phyloP scores from a whole-genome alignment of 1,140 invertebrate species.

The Brachionus manjavacas region DNA sequence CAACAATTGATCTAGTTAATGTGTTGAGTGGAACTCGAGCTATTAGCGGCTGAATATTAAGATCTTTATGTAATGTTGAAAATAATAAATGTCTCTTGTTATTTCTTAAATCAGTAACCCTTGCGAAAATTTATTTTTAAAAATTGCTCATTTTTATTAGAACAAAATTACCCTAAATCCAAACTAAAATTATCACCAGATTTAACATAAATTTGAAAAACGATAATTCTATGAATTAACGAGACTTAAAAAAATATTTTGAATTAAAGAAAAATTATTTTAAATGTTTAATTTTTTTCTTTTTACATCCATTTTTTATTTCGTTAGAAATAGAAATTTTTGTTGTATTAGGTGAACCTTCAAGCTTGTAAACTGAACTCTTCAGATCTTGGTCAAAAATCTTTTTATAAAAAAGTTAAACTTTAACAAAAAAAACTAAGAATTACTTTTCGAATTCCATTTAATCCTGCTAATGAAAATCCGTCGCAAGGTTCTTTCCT shows the following conservation, averaged over 20 bases:
- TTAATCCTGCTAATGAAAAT: constrained; percentile 47
- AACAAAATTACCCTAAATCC: background rate
- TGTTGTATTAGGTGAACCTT: constrained; percentile 50
- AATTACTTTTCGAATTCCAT: constrained; percentile 45
- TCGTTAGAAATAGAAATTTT: constrained; percentile 53
- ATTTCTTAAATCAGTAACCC: constrained; percentile 49
- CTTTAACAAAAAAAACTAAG: background rate
- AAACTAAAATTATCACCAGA: background rate
- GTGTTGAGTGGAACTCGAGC: constrained; percentile 50
- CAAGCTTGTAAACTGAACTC: constrained; percentile 50
- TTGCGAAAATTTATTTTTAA: constrained; percentile 24
- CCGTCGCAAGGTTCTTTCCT: constrained; percentile 48
- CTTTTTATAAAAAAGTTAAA: constrained; percentile 45
- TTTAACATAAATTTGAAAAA: constrained; percentile 32
- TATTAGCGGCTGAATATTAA: constrained; percentile 49
- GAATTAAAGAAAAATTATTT: background rate
- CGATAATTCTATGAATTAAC: background rate
- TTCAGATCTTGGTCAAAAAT: constrained; percentile 55
- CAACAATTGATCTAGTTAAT: constrained; percentile 45
- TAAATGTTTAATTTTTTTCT: background rate
- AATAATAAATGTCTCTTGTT: constrained; percentile 50
- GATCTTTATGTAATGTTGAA: constrained; percentile 52
- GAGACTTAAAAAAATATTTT: background rate
- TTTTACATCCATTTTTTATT: constrained; percentile 44
- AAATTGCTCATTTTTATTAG: background rate